Evolutionary conservation across 2,113 vertebrate species (phyloP).

Genomic region (Thymallus thymallus): DNA sequence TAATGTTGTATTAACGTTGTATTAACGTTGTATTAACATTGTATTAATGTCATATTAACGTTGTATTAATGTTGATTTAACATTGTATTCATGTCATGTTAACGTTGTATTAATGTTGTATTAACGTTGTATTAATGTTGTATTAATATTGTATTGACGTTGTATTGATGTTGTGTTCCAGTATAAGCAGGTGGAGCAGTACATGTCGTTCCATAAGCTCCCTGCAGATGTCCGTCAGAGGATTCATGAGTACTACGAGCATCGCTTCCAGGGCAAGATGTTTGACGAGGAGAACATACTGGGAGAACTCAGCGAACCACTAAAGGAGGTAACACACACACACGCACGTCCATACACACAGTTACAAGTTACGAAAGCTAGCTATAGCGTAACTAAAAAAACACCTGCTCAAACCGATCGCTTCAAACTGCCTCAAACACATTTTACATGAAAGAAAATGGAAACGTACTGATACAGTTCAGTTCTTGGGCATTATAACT

Average conservation of each 20-base stretch:
- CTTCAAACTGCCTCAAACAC: background rate
- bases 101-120: too few species aligned
- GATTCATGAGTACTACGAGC: slow-evolving; percentile 97
- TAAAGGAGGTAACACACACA: slow-evolving; percentile 79
- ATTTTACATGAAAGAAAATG: too few species aligned
- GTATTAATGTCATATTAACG: too few species aligned
- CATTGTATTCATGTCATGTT: background rate
- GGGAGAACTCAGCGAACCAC: slow-evolving; percentile 92
- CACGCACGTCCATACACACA: background rate
- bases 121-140: too few species aligned
- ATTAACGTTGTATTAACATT: too few species aligned
- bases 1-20: too few species aligned
- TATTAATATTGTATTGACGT: too few species aligned
- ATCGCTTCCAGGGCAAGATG: slow-evolving; percentile 98
- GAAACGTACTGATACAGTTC: background rate
- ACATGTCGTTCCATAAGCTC: slow-evolving; percentile 98
- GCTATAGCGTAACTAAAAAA: background rate
- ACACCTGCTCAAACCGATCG: background rate
- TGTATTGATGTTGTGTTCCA: slow-evolving; percentile 56
- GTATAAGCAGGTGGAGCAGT: slow-evolving; percentile 99
- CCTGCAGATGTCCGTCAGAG: slow-evolving; percentile 91
- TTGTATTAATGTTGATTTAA: slow-evolving; percentile 16
- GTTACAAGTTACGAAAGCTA: background rate
- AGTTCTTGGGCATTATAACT: background rate
- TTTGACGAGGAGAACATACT: slow-evolving; percentile 97